Evolutionary conservation across 2,113 vertebrate species (phyloP), one percentile per base, ranked within the genome.

Genomic region (Tetrax tetrax): DNA sequence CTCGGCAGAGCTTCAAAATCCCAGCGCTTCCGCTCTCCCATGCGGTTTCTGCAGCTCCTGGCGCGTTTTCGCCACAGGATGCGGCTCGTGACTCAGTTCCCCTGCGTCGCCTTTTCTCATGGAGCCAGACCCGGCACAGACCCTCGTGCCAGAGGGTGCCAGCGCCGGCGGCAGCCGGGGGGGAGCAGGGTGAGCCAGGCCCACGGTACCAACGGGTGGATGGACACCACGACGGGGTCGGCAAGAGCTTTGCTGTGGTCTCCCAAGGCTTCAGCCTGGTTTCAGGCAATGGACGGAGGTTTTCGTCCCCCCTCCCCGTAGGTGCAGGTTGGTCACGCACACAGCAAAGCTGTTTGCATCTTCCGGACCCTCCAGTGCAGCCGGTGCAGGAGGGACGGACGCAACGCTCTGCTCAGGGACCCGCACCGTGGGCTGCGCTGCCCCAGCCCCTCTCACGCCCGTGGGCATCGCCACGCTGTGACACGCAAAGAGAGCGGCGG

Each of bases 401-500:
- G 9, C 27, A 25, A 16, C 6, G 0, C 16, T 14, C 14, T 0
- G 72, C 65, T 28, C 23, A 3, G 57, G 50, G 59, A 13, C 23
- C 12, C 5, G 1, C 35, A 2, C 1, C 4, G 37, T 4, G 14
- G n/a, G 38, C 38, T 59, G 56, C 1, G 9, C 4, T 0, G 1
- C 10, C 38, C 57, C 12, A 4, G 47, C 13, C 20, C 64, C 23
- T 71, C 70, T 81, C 3, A 5, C 22, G 1, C 43, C 7, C 13
- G 5, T 0, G 6, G 43, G 25, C n/a, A 24, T 47, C 6, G 4
- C 53, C 14, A 9, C 0, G 3, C 47, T 23, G 0, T 1, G 22
- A 22, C 33, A 6, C 4, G 3, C 27, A 9, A 1, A 19, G 12
- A 7, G 28, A 13, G 56, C 5, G 3, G 35, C 33, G 19, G 43